A percentile compares a stretch with the other conserved stretches of the same genome.
Evolutionary conservation across 2,888 invertebrate genomes (phyloP).

Genomic region (Bellardia bayeri): DNA sequence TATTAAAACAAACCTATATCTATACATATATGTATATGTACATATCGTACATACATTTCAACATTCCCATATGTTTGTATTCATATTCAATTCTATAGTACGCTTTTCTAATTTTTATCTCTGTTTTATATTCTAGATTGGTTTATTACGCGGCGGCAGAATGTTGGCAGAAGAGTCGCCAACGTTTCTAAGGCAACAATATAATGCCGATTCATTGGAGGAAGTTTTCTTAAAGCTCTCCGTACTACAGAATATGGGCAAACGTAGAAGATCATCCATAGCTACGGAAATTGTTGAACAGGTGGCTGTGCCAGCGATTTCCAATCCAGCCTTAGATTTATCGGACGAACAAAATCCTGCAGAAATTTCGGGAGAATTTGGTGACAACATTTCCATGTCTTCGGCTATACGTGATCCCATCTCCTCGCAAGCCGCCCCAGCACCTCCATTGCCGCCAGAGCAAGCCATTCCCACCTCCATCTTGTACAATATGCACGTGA

Average conservation of each 20-base stretch:
- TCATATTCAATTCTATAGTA: background rate
- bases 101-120: background rate
- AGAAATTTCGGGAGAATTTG: conserved; percentile 94
- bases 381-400: conserved; percentile 92
- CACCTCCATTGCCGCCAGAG: conserved; percentile 89
- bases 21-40: background rate
- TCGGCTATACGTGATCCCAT: conserved; percentile 89
- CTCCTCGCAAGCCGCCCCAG: conserved; percentile 85
- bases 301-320: conserved; percentile 87
- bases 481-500: conserved; percentile 87
- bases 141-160: conserved; percentile 92
- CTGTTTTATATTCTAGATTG: conserved; percentile 86
- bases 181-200: conserved; percentile 88
- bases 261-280: conserved; percentile 91
- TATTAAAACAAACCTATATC: background rate
- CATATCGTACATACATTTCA: too few relatives aligned
- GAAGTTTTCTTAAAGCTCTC: conserved; percentile 93
- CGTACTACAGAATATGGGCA: conserved; percentile 92
- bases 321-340: conserved; percentile 88
- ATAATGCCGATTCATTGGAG: conserved; percentile 90
- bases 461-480: conserved; percentile 86
- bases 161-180: conserved; percentile 94
- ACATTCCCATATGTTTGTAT: background rate
- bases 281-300: conserved; percentile 90
- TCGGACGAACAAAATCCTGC: conserved; percentile 88